Evolutionary conservation across 2,113 vertebrate genomes (phyloP).

Genomic region (Zapus hudsonius): DNA sequence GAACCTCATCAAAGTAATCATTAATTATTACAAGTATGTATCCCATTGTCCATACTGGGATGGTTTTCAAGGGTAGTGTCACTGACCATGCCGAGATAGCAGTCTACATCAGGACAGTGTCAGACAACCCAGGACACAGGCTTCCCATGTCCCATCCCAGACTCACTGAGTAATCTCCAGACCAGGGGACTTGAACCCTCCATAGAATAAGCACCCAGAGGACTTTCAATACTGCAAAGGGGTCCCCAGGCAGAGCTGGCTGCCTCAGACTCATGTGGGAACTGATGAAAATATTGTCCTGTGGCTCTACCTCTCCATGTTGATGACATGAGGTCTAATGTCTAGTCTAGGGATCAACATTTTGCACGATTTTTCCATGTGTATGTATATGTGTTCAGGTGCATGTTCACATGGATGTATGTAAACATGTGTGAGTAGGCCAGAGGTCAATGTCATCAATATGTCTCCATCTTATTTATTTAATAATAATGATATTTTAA

Average conservation of each 20-base stretch:
- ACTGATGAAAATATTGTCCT: neutral
- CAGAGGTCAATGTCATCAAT: too few species aligned
- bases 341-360: neutral
- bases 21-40: neutral
- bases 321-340: neutral
- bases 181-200: neutral
- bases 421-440: too few species aligned
- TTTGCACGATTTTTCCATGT: neutral
- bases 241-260: neutral
- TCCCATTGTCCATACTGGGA: neutral
- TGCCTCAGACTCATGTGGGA: neutral
- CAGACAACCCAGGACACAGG: neutral
- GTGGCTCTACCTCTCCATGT: neutral
- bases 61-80: neutral
- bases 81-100: neutral
- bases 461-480: too few species aligned
- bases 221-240: rapidly evolving
- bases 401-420: too few species aligned
- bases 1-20: too few species aligned
- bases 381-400: too few species aligned
- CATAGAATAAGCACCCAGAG: neutral
- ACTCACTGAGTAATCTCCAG: neutral
- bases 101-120: too few species aligned
- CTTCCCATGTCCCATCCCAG: rapidly evolving
- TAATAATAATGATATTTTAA: too few species aligned